phyloP scores from a whole-genome alignment of 1,140 invertebrate species.

The Pseudachorutes palmiensis region DNA sequence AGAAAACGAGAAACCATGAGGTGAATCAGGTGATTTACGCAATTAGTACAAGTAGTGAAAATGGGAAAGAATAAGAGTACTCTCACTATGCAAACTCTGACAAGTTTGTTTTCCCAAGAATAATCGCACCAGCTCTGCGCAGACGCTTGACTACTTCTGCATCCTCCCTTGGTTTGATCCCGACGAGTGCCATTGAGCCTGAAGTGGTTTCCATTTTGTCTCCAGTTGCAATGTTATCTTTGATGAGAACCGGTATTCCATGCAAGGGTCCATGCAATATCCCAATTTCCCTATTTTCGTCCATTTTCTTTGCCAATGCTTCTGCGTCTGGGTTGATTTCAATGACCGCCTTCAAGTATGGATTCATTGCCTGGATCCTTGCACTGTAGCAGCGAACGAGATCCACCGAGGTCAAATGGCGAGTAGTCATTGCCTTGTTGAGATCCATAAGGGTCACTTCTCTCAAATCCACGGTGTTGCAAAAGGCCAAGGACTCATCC shows the following conservation, averaged over 20 bases:
- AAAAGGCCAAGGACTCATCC: not conserved
- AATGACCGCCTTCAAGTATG: slow-evolving; percentile 13
- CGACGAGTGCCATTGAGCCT: slow-evolving; percentile 21
- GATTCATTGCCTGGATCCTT: slow-evolving; percentile 4
- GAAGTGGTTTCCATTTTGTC: slow-evolving; percentile 20
- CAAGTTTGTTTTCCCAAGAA: slow-evolving; percentile 20
- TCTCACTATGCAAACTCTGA: slow-evolving; percentile 22
- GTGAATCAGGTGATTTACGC: too few relatives aligned
- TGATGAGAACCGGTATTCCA: slow-evolving; percentile 25
- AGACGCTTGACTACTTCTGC: slow-evolving; percentile 15
- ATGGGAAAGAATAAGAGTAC: not conserved
- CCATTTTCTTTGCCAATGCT: slow-evolving; percentile 4
- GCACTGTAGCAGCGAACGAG: not conserved
- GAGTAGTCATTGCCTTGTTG: not conserved
- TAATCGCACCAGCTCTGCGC: slow-evolving; percentile 15
- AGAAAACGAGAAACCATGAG: too few relatives aligned
- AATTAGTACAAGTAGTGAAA: not conserved
- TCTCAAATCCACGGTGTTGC: slow-evolving; percentile 4
- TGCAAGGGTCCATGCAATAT: slow-evolving; percentile 7
- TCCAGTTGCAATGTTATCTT: slow-evolving; percentile 20
- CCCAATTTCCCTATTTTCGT: not conserved
- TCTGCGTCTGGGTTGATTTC: slow-evolving; percentile 3
- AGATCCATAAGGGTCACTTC: slow-evolving; percentile 10
- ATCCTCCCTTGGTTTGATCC: slow-evolving; percentile 17
- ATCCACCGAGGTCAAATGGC: not conserved